phyloP scores from a whole-genome alignment of 37 sponge, comb jelly and placozoan genomes.

The Hormiphora californensis region DNA sequence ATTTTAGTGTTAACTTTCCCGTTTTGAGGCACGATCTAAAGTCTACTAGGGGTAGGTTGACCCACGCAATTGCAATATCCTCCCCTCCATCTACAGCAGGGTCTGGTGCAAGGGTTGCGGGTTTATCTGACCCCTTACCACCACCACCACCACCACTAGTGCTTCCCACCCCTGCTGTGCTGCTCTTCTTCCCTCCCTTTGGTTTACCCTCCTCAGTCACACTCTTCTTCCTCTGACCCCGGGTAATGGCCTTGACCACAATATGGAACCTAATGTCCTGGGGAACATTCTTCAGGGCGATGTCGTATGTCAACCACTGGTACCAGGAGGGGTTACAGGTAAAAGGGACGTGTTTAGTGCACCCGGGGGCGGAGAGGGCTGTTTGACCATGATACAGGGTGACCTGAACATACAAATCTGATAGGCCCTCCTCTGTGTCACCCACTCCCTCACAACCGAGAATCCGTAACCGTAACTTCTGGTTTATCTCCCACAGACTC shows the following conservation, averaged over 20 bases:
- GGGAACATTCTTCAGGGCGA: slow-evolving; percentile 24
- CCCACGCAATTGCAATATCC: slow-evolving; percentile 40
- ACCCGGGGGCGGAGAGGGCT: slow-evolving; percentile 39
- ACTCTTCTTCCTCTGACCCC: slow-evolving; percentile 1
- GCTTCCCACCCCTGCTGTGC: neutral
- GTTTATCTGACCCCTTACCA: too few species aligned
- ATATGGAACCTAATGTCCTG: slow-evolving; percentile 14
- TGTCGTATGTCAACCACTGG: slow-evolving; percentile 51
- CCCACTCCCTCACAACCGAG: neutral
- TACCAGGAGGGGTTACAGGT: slow-evolving; percentile 22
- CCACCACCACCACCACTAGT: neutral
- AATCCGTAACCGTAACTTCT: slow-evolving; percentile 30
- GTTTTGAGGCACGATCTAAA: slow-evolving; percentile 36
- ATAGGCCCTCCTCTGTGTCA: neutral
- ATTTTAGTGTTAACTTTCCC: neutral
- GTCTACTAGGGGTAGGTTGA: slow-evolving; percentile 21
- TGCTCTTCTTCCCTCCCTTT: neutral
- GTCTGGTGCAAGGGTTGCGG: neutral
- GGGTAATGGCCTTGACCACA: slow-evolving; percentile 37
- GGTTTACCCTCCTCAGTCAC: slow-evolving; percentile 33
- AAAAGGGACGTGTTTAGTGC: slow-evolving; percentile 17
- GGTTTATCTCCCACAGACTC: slow-evolving; percentile 46
- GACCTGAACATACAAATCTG: slow-evolving; percentile 14
- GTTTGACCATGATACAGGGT: slow-evolving; percentile 17
- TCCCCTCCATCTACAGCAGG: too few species aligned